Conservation (phyloP, 1,140 invertebrate genomes). For the Sitobion miscanthi region DNA sequence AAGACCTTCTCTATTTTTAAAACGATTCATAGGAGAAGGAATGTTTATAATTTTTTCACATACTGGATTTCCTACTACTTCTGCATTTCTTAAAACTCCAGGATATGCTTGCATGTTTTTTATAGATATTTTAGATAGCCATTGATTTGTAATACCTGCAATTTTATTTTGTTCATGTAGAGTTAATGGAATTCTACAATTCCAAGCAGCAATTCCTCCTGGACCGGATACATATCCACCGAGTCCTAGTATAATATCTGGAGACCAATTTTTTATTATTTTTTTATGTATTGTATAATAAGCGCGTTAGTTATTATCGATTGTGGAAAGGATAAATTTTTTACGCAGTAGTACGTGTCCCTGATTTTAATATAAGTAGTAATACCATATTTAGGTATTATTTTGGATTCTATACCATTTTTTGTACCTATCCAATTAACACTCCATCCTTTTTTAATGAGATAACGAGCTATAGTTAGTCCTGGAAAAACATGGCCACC, state of each 20-base stretch:
- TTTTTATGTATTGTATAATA: no score
- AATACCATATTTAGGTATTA: background rate
- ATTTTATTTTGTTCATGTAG: conserved; percentile 10
- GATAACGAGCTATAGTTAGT: no score
- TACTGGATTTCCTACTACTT: no score
- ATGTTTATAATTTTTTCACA: no score
- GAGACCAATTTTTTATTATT: background rate
- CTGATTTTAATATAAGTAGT: background rate
- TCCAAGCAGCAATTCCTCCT: background rate
- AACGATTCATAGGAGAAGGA: no score
- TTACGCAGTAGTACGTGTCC: no score
- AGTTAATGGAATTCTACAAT: background rate
- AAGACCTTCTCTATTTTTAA: no score
- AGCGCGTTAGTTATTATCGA: no score
- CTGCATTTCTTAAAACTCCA: no score
- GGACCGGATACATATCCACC: background rate
- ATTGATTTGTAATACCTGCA: background rate
- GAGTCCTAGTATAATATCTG: background rate
- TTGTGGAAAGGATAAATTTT: no score
- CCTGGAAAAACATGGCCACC: no score
- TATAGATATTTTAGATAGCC: background rate
- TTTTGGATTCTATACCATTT: background rate
- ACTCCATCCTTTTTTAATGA: background rate
- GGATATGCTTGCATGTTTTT: background rate
- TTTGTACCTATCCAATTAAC: background rate